A percentile compares a stretch with the other conserved stretches of the same genome.
phyloP scores from a whole-genome alignment of 1,140 invertebrate species.

The Triops longicaudatus region DNA sequence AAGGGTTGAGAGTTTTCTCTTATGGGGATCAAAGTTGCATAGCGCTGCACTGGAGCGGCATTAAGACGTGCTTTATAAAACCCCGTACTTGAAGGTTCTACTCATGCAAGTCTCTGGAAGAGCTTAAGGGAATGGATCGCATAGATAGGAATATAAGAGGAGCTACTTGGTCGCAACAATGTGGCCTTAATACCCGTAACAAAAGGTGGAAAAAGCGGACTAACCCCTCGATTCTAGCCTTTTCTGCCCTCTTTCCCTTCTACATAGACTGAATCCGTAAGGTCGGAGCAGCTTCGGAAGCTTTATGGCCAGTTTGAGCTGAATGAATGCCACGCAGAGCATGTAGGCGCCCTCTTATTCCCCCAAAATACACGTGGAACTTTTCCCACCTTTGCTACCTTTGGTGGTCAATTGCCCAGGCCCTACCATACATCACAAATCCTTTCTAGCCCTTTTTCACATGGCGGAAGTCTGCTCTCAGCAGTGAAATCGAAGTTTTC shows the following conservation, averaged over 20 bases:
- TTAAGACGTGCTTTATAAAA: background rate
- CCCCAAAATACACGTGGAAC: conserved; percentile 6
- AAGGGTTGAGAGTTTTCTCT: background rate
- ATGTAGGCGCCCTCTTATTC: background rate
- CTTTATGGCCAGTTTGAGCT: background rate
- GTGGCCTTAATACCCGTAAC: background rate
- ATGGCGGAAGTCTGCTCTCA: background rate
- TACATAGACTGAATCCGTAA: background rate
- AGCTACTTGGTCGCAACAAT: conserved; percentile 15
- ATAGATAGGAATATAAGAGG: background rate
- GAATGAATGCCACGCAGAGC: conserved; percentile 1
- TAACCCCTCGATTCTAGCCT: background rate
- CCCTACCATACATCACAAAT: background rate
- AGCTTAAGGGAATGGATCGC: background rate
- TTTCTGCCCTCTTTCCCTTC: background rate
- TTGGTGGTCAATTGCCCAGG: conserved; percentile 1
- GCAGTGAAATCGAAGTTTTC: no score
- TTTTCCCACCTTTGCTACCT: conserved; percentile 7
- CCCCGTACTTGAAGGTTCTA: background rate
- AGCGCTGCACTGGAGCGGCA: background rate
- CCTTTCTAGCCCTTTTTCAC: background rate
- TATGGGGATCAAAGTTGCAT: background rate
- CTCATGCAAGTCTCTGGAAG: background rate
- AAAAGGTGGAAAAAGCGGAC: conserved; percentile 6
- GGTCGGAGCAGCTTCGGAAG: background rate